Evolutionary conservation across 2,113 vertebrate species (phyloP), one percentile per base, ranked within the genome.

Genomic region (Urocolius indicus): DNA sequence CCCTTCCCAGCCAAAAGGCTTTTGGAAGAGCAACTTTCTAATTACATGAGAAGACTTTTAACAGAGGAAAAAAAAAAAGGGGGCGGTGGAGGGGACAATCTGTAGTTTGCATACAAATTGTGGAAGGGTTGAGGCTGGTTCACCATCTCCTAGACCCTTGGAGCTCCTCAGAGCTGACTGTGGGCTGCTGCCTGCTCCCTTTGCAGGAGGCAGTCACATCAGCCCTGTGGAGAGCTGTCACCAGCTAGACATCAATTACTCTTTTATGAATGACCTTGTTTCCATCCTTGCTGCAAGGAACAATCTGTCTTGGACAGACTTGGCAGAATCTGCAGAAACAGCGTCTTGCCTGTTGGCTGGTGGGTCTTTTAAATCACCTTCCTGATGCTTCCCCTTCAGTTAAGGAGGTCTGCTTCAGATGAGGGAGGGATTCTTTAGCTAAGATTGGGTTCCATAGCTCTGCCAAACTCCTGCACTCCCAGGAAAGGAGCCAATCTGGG

Each of bases 1-100:
- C 57, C 36, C 78, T 89, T 89, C 48, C 61, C 54, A 75, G 92
- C 88, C 93, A 87, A 94, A 92, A 93, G 85, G 73, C 45, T 92
- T 87, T 95, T 90, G 90, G 68, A 94, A 88, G 45, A 87, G 29
- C 75, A 91, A 83, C 90, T 94, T 90, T 90, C 66, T 96, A 94
- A 95, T 92, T 94, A 87, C 75, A 87, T 95, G 94, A 96, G 59
- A 94, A 95, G 61, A 49, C 86, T 84, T 90, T 96, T 48, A 41
- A 41, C 38, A 62, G 66, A 92, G 30, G 73, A 69, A 71, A 76
- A 51, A 93, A 73, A 78, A 36, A 91, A 90, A 94, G 78, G 63
- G 68, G n/a, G n/a, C n/a, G n/a, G n/a, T n/a, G n/a, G n/a, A n/a
- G n/a, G n/a, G n/a, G n/a, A n/a, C 58, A 69, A 55, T 0, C 0